Conservation (phyloP, 2,888 invertebrate species). For the Drosophila vallismaia region DNA sequence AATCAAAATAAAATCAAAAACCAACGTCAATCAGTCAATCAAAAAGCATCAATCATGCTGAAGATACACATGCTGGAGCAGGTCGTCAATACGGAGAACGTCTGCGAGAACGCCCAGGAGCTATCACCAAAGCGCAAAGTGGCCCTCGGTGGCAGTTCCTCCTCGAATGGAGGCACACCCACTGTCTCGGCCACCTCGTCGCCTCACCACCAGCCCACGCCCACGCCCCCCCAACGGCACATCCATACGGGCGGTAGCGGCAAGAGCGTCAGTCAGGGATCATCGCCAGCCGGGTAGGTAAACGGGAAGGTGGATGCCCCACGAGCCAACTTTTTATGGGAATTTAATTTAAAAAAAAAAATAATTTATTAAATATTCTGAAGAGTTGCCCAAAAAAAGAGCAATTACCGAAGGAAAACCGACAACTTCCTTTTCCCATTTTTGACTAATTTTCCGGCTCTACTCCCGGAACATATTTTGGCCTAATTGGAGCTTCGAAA, state of each 20-base stretch:
- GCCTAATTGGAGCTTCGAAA: conserved; percentile 32
- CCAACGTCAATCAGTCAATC: conserved; percentile 42
- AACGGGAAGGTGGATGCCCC: neutral
- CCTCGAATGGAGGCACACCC: conserved; percentile 65
- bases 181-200: conserved; percentile 80
- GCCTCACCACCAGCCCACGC: conserved; percentile 81
- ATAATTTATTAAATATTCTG: too few relatives aligned
- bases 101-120: conserved; percentile 70
- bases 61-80: conserved; percentile 92
- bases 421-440: neutral
- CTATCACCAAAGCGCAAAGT: conserved; percentile 71
- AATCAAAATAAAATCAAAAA: conserved; percentile 48
- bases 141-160: conserved; percentile 60
- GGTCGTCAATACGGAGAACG: conserved; percentile 87
- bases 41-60: conserved; percentile 85
- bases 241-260: conserved; percentile 61
- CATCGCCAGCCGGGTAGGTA: conserved; percentile 83
- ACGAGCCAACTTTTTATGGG: too few relatives aligned
- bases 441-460: neutral
- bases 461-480: conserved; percentile 30
- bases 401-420: neutral
- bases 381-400: neutral
- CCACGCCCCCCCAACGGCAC: conserved; percentile 75
- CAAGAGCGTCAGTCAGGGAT: conserved; percentile 82
- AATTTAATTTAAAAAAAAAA: neutral